Conservation (phyloP, 2,888 invertebrate genomes). For the Altica lythri region DNA sequence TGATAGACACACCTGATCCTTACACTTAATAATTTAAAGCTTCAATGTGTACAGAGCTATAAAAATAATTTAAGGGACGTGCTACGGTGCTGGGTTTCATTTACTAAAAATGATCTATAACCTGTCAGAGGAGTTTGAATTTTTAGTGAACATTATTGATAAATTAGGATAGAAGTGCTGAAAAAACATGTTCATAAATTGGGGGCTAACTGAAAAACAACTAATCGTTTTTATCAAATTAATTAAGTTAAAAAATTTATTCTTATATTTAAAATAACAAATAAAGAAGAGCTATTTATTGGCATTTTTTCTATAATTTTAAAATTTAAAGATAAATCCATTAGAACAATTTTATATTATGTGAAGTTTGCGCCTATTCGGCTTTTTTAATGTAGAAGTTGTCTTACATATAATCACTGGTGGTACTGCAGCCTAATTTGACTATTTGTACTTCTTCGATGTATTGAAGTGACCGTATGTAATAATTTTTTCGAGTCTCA, state of each 20-base stretch:
- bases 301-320: no score
- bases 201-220: neutral
- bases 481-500: no score
- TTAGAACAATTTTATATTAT: no score
- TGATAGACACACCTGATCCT: conserved; percentile 23
- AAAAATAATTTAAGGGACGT: conserved; percentile 20
- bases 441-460: no score
- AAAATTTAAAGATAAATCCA: no score
- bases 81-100: conserved; percentile 22
- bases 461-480: no score
- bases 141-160: neutral
- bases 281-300: conserved; percentile 13
- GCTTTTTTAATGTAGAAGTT: no score
- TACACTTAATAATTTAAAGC: conserved; percentile 11
- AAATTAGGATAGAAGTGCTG: neutral
- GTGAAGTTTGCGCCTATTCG: no score
- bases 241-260: no score
- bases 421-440: no score
- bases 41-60: conserved; percentile 8
- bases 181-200: neutral
- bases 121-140: conserved; percentile 21
- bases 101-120: conserved; percentile 20
- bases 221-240: no score
- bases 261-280: conserved; percentile 1
- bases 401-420: no score